Conservation (phyloP, 2,797 vertebrate genomes). For the Rallus crepitans region DNA sequence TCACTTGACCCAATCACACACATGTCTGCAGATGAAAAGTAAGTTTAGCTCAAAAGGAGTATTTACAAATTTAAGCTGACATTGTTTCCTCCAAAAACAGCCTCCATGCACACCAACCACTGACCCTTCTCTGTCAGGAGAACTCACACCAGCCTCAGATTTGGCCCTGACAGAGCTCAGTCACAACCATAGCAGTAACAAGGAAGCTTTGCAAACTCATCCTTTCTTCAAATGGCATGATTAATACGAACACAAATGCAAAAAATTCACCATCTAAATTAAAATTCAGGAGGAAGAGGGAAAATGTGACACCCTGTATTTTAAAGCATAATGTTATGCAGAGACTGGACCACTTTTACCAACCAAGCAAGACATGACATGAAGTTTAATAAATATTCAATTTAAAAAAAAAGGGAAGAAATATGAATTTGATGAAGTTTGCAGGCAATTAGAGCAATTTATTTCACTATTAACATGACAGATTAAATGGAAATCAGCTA, state of each 20-base stretch:
- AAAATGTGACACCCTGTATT: conserved; percentile 38
- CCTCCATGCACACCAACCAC: neutral
- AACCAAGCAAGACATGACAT: conserved; percentile 74
- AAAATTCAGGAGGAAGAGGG: conserved; percentile 39
- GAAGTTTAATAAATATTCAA: conserved; percentile 87
- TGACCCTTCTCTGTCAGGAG: neutral
- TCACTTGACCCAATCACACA: neutral
- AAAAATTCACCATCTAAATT: conserved; percentile 52
- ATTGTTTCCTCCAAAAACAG: neutral
- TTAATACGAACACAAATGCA: conserved; percentile 39
- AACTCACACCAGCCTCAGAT: neutral
- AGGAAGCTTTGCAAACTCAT: neutral
- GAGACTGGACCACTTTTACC: conserved; percentile 50
- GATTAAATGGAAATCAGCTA: conserved; percentile 83
- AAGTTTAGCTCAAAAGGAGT: neutral
- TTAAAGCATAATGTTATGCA: conserved; percentile 65
- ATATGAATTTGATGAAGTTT: conserved; percentile 92
- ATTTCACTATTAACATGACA: conserved; percentile 89
- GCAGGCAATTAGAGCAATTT: conserved; percentile 93
- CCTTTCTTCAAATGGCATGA: conserved; percentile 14
- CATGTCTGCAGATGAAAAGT: accelerated
- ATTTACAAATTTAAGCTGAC: neutral
- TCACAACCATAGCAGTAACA: neutral
- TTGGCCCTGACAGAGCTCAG: accelerated
- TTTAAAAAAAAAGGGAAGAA: conserved; percentile 65